phyloP scores from a whole-genome alignment of 2,797 vertebrate genomes.

The Gymnocypris eckloni region DNA sequence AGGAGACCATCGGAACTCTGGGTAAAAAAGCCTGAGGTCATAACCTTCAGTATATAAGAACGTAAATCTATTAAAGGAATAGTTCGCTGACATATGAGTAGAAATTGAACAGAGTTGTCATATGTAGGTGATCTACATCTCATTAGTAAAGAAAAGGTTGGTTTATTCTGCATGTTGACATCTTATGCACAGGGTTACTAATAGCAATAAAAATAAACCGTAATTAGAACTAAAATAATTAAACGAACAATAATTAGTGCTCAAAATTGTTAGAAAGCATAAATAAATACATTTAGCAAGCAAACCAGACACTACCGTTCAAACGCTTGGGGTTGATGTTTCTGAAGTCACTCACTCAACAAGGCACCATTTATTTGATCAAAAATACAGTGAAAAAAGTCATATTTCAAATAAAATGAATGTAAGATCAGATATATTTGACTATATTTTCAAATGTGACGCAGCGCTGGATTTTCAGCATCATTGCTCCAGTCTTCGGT shows the following conservation, averaged over 20 bases:
- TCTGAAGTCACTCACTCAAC: too few species aligned
- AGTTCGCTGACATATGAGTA: background rate
- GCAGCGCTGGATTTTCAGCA: background rate
- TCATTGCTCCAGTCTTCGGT: background rate
- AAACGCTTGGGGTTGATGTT: background rate
- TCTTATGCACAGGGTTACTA: too few species aligned
- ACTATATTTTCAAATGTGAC: background rate
- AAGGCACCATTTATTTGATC: too few species aligned
- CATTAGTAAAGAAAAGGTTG: background rate
- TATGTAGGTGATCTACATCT: background rate
- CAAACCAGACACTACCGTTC: background rate
- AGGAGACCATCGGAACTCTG: constrained; percentile 86
- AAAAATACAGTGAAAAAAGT: background rate
- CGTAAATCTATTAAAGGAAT: background rate
- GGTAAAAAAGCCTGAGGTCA: constrained; percentile 73
- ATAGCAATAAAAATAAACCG: background rate
- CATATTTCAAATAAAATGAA: too few species aligned
- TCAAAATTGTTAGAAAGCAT: background rate
- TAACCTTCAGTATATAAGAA: background rate
- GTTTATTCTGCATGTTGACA: background rate
- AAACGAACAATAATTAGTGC: background rate
- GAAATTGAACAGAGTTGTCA: too few species aligned
- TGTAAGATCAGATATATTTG: too few species aligned
- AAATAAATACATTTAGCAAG: background rate
- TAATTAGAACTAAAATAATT: too few species aligned